Evolutionary conservation across 2,888 invertebrate genomes (phyloP), one percentile per base, ranked within the genome.

Genomic region (Esperia sulphurella): DNA sequence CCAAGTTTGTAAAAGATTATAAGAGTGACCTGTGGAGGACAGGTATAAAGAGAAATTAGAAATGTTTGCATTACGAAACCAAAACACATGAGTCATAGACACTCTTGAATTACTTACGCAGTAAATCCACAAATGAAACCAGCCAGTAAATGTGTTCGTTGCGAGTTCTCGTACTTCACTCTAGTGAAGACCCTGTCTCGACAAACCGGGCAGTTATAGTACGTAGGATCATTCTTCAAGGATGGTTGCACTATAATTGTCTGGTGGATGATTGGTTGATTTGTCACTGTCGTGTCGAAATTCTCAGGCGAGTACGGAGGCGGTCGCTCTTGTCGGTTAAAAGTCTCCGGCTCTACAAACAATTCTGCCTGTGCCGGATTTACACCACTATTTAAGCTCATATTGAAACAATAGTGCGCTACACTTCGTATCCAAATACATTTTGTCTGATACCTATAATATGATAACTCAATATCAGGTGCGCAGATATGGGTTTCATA

Each of bases 61-160:
- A 21, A 21, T 21, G 5, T 21, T 21, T 21, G 21, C 21, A 21
- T 21, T 5, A 21, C 21, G 21, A 21, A 21, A 21, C 21, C 21
- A 3, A 21, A 21, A 21, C 21, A 21, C 21, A 21, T 5, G 21
- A 21, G 21, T 21, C 21, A n/a, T n/a, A n/a, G n/a, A n/a, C n/a
- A n/a, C n/a, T 21, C 21, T 21, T 21, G 21, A 21, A 21, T 21
- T 57, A 73, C 87, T 82, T 71, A 87, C 88, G 77, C 59, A 50
- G 84, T 81, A 44, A 79, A 71, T 45, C 88, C 89, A 65, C 80
- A 85, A 56, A 88, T 64, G 51, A 87, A 88, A 42, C 88, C 89
- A 57, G 87, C 84, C 14, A 83, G 46, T 73, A 88, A 68, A 52
- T 89, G 87, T 48, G 88, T 87, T 65, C 76, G 82, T 35, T 68